phyloP scores from a whole-genome alignment of 64 coral and sea anemone genomes.

The Catalaphyllia jardinei region DNA sequence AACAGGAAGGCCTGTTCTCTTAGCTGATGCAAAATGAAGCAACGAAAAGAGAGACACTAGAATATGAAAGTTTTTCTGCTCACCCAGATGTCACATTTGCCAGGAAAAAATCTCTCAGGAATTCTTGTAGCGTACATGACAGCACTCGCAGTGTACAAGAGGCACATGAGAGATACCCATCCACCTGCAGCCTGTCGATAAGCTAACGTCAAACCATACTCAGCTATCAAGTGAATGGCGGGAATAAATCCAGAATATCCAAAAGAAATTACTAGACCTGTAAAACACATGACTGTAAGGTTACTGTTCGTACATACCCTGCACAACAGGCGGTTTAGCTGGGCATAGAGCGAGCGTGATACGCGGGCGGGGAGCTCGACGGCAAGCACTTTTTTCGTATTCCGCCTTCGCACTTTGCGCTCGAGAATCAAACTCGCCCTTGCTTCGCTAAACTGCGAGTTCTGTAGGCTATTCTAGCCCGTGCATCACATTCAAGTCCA shows the following conservation, averaged over 20 bases:
- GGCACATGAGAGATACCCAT: constrained; percentile 72
- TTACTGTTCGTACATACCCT: not conserved
- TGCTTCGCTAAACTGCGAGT: too few relatives aligned
- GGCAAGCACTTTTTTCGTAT: too few relatives aligned
- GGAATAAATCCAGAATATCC: constrained; percentile 86
- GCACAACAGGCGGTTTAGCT: too few relatives aligned
- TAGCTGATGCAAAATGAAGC: too few relatives aligned
- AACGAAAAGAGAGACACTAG: too few relatives aligned
- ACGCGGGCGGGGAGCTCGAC: too few relatives aligned
- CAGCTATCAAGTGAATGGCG: constrained; percentile 60
- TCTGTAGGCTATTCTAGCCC: too few relatives aligned
- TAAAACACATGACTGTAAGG: not conserved
- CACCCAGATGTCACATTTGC: constrained; percentile 87
- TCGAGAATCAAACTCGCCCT: too few relatives aligned
- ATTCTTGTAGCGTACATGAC: constrained; percentile 73
- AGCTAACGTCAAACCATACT: constrained; percentile 55
- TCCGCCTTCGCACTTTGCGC: too few relatives aligned
- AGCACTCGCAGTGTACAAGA: constrained; percentile 77
- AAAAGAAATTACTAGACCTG: constrained; percentile 67
- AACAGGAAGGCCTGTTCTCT: too few relatives aligned
- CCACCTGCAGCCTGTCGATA: constrained; percentile 56
- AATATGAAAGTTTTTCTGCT: not conserved
- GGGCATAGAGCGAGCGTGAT: not conserved
- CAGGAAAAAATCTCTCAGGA: constrained; percentile 80
- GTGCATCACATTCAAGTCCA: too few relatives aligned